Evolutionary conservation across 2,797 vertebrate species (phyloP).

Genomic region (Anguilla obscura): DNA sequence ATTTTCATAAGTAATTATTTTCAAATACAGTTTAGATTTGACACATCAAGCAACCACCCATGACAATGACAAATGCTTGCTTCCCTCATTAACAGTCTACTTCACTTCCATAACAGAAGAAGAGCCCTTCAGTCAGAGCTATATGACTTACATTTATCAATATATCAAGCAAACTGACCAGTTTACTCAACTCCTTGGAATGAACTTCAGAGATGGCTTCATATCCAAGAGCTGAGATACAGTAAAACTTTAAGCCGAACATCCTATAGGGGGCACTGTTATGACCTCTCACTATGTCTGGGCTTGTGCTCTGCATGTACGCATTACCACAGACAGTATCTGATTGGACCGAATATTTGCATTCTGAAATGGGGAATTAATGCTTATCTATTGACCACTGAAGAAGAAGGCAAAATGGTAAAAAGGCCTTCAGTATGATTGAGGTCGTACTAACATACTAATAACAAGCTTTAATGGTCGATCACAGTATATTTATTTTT

Average conservation of each 20-base stretch:
- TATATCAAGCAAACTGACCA: too few species aligned
- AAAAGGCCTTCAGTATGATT: too few species aligned
- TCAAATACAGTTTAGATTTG: neutral
- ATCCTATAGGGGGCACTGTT: too few species aligned
- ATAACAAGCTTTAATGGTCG: neutral
- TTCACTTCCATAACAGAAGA: neutral
- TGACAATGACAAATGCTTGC: neutral
- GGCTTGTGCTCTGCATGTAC: neutral
- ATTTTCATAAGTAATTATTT: neutral
- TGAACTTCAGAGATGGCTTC: too few species aligned
- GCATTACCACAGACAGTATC: neutral
- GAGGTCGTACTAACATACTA: neutral
- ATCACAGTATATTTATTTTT: conserved; percentile 20
- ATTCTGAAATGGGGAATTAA: neutral
- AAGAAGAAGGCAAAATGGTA: neutral
- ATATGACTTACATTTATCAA: too few species aligned
- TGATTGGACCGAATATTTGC: neutral
- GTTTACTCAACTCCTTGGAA: too few species aligned
- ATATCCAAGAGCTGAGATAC: too few species aligned
- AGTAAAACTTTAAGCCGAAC: too few species aligned
- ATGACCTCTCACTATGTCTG: too few species aligned
- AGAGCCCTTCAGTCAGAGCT: neutral
- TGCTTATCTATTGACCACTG: neutral
- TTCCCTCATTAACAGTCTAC: neutral
- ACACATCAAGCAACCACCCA: neutral